A percentile compares a stretch with the other conserved stretches of the same genome.
These are phyloP conservation scores for Oreotrochilus melanogaster DNA, from an alignment of 2,113 vertebrate genomes.

Conservation along the genomic window DNA sequence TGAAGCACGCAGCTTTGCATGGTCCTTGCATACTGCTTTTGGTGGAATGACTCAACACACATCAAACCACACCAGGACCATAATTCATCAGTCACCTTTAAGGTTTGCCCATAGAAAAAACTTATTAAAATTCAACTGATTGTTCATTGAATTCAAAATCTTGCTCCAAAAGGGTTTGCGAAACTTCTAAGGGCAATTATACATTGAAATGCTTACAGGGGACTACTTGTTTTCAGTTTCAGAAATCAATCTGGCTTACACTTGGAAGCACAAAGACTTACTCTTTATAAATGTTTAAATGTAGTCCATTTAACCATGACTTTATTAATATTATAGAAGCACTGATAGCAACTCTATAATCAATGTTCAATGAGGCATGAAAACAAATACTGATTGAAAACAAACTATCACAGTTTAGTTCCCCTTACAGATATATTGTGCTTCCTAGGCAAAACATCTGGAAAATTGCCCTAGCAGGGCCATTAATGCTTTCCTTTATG, in stretches of 20 bases:
- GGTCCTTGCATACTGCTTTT: neutral
- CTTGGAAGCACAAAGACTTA: neutral
- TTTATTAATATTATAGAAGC: conserved; percentile 3
- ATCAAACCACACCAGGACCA: neutral
- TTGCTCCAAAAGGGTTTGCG: neutral
- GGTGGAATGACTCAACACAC: neutral
- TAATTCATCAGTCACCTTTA: neutral
- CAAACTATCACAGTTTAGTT: neutral
- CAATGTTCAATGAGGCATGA: neutral
- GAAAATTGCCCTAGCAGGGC: neutral
- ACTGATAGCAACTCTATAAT: neutral
- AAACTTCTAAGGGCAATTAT: neutral
- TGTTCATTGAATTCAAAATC: neutral
- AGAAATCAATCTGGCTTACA: neutral
- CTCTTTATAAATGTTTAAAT: neutral
- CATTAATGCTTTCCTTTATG: neutral
- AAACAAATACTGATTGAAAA: conserved; percentile 26
- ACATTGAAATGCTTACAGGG: neutral
- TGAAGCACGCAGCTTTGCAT: neutral
- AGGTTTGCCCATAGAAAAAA: neutral
- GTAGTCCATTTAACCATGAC: neutral
- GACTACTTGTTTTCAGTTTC: neutral
- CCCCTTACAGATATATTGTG: neutral
- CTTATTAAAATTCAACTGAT: neutral
- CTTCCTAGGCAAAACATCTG: conserved; percentile 29